Base-by-base conservation (phyloP, 2,113 vertebrate genomes). In the Ochotona curzoniae region DNA sequence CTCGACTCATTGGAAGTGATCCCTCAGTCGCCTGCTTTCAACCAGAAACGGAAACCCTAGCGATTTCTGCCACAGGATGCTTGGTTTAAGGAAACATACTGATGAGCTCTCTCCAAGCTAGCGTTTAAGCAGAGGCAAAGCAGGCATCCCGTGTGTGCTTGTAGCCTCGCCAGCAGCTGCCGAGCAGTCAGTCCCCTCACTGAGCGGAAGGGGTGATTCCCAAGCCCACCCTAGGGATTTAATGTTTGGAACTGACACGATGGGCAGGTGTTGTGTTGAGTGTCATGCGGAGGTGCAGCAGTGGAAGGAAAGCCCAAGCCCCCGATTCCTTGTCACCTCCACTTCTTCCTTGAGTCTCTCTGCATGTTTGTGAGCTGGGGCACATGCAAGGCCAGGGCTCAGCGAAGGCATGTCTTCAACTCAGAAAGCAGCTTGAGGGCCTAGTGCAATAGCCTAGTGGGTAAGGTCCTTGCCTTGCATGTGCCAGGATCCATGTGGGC, bases 111-210 rank as follows among this genome's bases (percentile, higher is more conserved):
- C 75, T 67, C 49, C 51, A 2, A 10, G 9, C 44, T 20, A 23
- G 69, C 44, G 32, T 71, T 15, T 23, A 5, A 25, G 13, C 20
- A 30, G 5, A 66, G 18, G 11, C n/a, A 47, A 15, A 11, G 12
- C 15, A 57, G 61, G 25, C 30, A 1, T n/a, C 26, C 17, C 8
- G 5, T 23, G 14, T 30, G 25, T 8, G 7, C 26, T 71, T 25
- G 15, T 11, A 2, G 21, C 6, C 30, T 73, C 20, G 3, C 51
- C 14, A 6, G 30, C 3, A 7, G 17, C 47, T 21, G 10, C 14
- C 49, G 30, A 14, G 6, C 35, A 7, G 5, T 15, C 15, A 8
- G 0, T n/a, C 12, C 30, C 60, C 10, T 28, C 9, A 0, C 0
- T 1, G 32, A 35, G 66, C 32, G 26, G 12, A 35, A n/a, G 15